A percentile compares a stretch with the other conserved stretches of the same genome.
phyloP scores from a whole-genome alignment of 2,797 vertebrate genomes.

The Gephyroberyx darwinii region DNA sequence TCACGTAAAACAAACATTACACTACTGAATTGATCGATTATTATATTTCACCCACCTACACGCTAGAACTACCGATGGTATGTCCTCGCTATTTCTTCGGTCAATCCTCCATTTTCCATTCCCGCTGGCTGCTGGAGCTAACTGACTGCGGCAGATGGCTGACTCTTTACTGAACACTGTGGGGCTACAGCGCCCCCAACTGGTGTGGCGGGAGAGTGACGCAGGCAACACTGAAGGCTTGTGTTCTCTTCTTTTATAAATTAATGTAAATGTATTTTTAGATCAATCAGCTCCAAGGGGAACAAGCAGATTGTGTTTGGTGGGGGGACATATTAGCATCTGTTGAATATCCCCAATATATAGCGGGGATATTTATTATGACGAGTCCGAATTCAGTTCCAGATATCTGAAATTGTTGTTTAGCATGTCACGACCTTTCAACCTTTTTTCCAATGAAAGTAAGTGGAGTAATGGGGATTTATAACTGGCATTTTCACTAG shows the following conservation, averaged over 20 bases:
- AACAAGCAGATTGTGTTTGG: no score
- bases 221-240: neutral
- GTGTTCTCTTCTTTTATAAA: neutral
- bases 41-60: constrained; percentile 63
- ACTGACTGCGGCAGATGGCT: constrained; percentile 82
- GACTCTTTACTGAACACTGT: constrained; percentile 41
- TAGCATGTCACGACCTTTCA: no score
- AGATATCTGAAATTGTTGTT: no score
- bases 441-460: no score
- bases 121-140: constrained; percentile 66
- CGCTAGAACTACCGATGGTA: constrained; percentile 49
- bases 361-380: no score
- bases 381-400: no score
- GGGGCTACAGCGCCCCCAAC: constrained; percentile 55
- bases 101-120: constrained; percentile 85
- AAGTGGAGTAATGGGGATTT: no score
- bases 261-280: neutral
- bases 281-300: no score
- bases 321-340: no score
- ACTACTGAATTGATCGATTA: no score
- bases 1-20: neutral
- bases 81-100: constrained; percentile 66
- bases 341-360: no score
- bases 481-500: no score
- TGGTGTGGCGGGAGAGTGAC: constrained; percentile 61